phyloP scores from a whole-genome alignment of 2,113 vertebrate genomes.

The Mobula hypostoma region DNA sequence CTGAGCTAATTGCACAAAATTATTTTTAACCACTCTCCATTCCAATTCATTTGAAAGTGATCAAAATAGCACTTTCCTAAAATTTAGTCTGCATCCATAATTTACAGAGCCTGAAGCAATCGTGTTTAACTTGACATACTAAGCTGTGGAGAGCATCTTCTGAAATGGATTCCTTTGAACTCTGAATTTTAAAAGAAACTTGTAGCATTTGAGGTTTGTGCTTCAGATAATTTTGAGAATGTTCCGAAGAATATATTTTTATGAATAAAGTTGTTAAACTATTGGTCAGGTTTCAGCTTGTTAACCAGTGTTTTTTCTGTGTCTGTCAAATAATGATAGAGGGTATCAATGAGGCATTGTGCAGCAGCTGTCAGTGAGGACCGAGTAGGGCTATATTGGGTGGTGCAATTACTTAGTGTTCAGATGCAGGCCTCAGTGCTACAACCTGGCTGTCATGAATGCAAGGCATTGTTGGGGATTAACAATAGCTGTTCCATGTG shows the following conservation, averaged over 20 bases:
- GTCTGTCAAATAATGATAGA: too few relatives aligned
- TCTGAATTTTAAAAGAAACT: not conserved
- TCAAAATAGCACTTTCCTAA: not conserved
- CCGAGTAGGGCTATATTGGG: too few relatives aligned
- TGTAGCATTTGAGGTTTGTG: not conserved
- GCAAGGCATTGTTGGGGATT: too few relatives aligned
- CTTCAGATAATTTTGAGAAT: not conserved
- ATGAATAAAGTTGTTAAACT: not conserved
- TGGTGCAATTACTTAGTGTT: too few relatives aligned
- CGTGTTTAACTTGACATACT: not conserved
- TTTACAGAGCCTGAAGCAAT: not conserved
- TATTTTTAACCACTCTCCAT: not conserved
- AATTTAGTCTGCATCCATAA: too few relatives aligned
- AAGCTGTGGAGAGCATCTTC: not conserved
- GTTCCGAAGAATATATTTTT: not conserved
- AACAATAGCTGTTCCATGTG: too few relatives aligned
- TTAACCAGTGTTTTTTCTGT: too few relatives aligned
- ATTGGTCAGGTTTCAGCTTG: not conserved
- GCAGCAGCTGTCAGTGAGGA: too few relatives aligned
- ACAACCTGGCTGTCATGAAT: too few relatives aligned
- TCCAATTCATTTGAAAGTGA: not conserved
- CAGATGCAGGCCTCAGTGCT: too few relatives aligned
- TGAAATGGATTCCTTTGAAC: not conserved
- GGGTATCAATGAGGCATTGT: too few relatives aligned
- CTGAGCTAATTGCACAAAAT: not conserved